Evolutionary conservation across 1,140 invertebrate genomes (phyloP).

Genomic region (Atopsyche davidsoni): DNA sequence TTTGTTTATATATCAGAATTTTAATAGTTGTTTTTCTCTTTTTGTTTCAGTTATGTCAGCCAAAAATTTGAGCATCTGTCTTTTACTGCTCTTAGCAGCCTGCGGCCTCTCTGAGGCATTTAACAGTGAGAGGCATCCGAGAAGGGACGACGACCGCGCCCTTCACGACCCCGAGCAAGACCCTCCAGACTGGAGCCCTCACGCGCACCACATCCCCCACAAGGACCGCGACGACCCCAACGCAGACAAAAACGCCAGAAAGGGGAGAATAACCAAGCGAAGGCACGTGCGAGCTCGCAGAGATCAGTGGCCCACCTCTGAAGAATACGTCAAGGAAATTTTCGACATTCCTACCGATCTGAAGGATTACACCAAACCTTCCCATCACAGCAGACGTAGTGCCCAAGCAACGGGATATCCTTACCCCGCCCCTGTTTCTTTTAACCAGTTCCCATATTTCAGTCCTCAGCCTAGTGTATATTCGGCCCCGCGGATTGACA

Average conservation of each 20-base stretch:
- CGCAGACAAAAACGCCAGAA: background rate
- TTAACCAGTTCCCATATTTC: no score
- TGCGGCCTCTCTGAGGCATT: background rate
- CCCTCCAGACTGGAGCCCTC: no score
- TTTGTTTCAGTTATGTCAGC: constrained; percentile 1
- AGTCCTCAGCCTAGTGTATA: no score
- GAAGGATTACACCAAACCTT: background rate
- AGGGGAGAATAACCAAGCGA: background rate
- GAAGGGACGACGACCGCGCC: no score
- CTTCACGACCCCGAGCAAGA: no score
- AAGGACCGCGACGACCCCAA: no score
- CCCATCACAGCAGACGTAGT: background rate
- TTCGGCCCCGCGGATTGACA: background rate
- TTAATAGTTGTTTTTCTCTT: background rate
- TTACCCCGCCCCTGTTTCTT: no score
- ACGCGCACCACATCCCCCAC: no score
- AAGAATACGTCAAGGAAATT: background rate
- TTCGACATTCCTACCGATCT: background rate
- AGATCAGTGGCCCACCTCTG: background rate
- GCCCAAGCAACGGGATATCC: no score
- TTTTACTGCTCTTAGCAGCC: background rate
- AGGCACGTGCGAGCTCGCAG: background rate
- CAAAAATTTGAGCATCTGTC: background rate
- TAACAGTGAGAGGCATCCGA: background rate
- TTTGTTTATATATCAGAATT: no score